Base-by-base conservation (phyloP, 2,888 invertebrate species). In the Acheta domesticus region DNA sequence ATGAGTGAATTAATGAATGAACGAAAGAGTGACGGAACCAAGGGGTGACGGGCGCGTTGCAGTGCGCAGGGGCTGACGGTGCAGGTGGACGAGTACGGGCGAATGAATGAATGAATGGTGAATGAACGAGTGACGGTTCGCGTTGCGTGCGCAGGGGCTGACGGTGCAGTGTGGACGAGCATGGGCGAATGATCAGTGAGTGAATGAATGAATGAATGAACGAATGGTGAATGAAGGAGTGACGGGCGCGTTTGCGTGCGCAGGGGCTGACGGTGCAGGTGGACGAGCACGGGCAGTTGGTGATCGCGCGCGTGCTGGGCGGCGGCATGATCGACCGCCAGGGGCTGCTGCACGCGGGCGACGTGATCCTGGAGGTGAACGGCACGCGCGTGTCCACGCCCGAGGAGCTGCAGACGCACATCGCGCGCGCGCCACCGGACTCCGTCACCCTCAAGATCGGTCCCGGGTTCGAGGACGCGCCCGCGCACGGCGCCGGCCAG, bases 331-430 rank as follows among this genome's bases (percentile, higher is more conserved):
- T 97, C 49, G 98, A 98, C 82, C 93, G 94, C 83, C 93, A 94
- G 88, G 96, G 95, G 11, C 88, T 98, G 76, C 88, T 99, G 12
- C 94, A 95, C 84, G 90, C 93, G 0, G 99, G 99, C n/a, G 99
- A 99, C 88, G 94, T 96, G 21, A 94, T 99, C 80, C 88, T 96
- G 80, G 98, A 98, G 88, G 96, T 98, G 3, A 98, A 99, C 85
- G 96, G 96, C 21, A 91, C 92, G 3, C 90, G 91, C 5, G 96
- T 99, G 21, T 91, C 91, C 82, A 92, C 94, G 0, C 96, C 98
- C 0, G 96, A 97, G 84, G 96, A 97, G 85, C 90, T 99, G 75
- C 96, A 96, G 86, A 92, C 93, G 79, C 94, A 96, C 84, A 95
- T 98, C 75, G 92, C 93, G 5, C n/a, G n/a, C 92, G 93, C 82